Evolutionary conservation across 2,113 vertebrate genomes (phyloP), one percentile per base, ranked within the genome.

Genomic region (Nicator chloris): DNA sequence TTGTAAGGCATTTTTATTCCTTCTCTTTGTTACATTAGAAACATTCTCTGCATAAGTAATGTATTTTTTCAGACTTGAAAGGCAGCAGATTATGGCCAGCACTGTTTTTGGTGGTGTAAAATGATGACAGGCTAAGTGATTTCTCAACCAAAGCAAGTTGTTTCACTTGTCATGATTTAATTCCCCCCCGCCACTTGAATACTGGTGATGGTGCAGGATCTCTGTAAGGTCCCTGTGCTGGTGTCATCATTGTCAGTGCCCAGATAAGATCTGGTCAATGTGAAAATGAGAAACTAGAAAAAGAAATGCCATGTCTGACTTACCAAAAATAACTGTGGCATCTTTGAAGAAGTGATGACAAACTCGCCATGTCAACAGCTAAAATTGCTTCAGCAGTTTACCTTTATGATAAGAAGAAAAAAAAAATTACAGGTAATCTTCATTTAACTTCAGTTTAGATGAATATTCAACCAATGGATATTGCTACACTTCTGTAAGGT

Each of bases 1-100:
- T 96, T 98, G 95, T 97, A 96, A 97, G 97, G 97, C 97, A 97
- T 98, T 98, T 98, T 98, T 98, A 98, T 98, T 98, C 97, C 96
- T 98, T 94, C 97, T 97, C 98, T 98, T 98, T 98, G 98, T 98
- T 98, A 97, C 97, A 97, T 97, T 98, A 98, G 96, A 98, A 98
- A 97, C 98, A 98, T 97, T 98, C 97, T 40, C 97, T 98, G 97
- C 96, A 98, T 98, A 98, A 98, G 97, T 98, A 98, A 98, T 98
- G 97, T 95, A 97, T 97, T 98, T 98, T 97, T 96, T 91, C 95
- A 61, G 45, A 68, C 95, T 96, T 97, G 97, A 98, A 97, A 98
- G 95, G 97, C 98, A 96, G 95, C 92, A 96, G 97, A 97, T 97
- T 97, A 96, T 95, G 96, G 97, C 96, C 92, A 21, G 94, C 82